Percentiles rank a stretch among this genome's conserved stretches.
Evolutionary conservation across 2,113 vertebrate genomes (phyloP).

Genomic region (Syngnathus floridae): DNA sequence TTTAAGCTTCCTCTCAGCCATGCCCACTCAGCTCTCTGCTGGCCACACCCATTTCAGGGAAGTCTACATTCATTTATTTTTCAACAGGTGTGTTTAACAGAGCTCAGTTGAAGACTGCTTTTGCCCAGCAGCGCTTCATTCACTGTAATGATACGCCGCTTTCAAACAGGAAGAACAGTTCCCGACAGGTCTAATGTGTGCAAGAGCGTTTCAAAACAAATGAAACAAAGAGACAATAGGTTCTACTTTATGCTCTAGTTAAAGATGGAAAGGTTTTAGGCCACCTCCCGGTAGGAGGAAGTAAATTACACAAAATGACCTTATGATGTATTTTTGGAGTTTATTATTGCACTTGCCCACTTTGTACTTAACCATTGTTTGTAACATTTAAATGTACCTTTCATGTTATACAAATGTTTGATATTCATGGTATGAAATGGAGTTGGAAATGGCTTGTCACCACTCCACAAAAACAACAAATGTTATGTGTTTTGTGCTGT

Average conservation of each 20-base stretch:
- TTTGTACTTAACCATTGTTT: neutral
- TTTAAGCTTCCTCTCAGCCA: constrained; percentile 40
- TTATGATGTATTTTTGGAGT: neutral
- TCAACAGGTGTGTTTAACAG: constrained; percentile 24
- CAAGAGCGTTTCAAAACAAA: neutral
- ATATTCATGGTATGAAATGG: neutral
- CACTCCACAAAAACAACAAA: neutral
- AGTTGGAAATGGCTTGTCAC: neutral
- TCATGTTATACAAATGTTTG: neutral
- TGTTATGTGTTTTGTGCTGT: neutral
- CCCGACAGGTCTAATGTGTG: neutral
- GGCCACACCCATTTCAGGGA: constrained; percentile 15
- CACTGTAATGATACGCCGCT: neutral
- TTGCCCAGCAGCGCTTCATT: constrained; percentile 5
- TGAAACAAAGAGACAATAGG: neutral
- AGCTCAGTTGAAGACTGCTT: neutral
- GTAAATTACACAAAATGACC: neutral
- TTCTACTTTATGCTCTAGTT: neutral
- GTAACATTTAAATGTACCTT: constrained; percentile 1
- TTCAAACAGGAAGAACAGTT: constrained; percentile 1
- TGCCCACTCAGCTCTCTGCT: constrained; percentile 37
- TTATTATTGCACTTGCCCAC: neutral
- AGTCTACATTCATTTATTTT: constrained; percentile 6
- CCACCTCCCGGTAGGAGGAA: neutral
- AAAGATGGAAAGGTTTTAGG: neutral